Percentiles rank a stretch among this genome's conserved stretches.
These are phyloP conservation scores for Bhutanitis thaidina DNA, from an alignment of 2,888 invertebrate species.

Conservation along the genomic window DNA sequence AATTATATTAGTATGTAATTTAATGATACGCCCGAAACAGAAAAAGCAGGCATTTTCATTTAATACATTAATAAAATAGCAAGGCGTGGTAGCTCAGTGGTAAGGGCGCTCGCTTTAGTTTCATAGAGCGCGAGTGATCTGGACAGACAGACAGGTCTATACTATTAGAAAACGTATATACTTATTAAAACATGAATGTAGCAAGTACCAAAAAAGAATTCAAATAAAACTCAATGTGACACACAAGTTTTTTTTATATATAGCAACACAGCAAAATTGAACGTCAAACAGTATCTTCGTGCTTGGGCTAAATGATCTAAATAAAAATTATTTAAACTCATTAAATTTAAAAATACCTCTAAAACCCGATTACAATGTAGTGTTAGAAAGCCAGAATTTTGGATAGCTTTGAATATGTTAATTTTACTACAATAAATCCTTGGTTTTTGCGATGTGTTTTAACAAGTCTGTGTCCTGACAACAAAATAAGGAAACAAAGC, in stretches of 20 bases:
- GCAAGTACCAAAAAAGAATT: too few relatives aligned
- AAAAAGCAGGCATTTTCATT: too few relatives aligned
- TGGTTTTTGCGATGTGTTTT: constrained; percentile 25
- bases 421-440: constrained; percentile 19
- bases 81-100: too few relatives aligned
- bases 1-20: too few relatives aligned
- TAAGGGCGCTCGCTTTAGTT: too few relatives aligned
- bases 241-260: not conserved
- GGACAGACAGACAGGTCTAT: too few relatives aligned
- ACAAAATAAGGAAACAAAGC: constrained; percentile 56
- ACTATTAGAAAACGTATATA: too few relatives aligned
- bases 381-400: not conserved
- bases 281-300: constrained; percentile 14
- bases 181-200: too few relatives aligned
- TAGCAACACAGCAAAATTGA: not conserved
- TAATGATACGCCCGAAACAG: too few relatives aligned
- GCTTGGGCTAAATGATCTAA: constrained; percentile 3
- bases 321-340: constrained; percentile 8
- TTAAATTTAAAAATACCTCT: constrained; percentile 4
- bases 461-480: constrained; percentile 43
- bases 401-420: constrained; percentile 23
- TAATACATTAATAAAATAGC: too few relatives aligned
- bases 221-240: too few relatives aligned
- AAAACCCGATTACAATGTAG: constrained; percentile 9
- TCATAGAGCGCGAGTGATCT: too few relatives aligned